Percentiles rank a stretch among this genome's conserved stretches.
phyloP scores from a whole-genome alignment of 2,797 vertebrate species.

The Monodelphis domestica region DNA sequence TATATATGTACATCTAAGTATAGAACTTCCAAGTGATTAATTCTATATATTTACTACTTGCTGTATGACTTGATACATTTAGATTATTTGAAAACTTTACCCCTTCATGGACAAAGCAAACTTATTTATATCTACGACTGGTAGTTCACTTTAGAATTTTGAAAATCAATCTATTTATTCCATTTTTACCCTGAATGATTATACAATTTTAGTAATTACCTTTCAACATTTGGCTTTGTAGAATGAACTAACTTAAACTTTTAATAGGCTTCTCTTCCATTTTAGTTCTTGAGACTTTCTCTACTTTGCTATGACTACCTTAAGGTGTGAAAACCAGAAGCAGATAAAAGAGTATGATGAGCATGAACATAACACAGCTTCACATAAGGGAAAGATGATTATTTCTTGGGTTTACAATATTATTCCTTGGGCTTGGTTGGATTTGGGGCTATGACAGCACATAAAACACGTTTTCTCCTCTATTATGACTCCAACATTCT shows the following conservation, averaged over 20 bases:
- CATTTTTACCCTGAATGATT: neutral
- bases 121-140: neutral
- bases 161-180: neutral
- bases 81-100: neutral
- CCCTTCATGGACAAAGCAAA: neutral
- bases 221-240: neutral
- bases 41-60: neutral
- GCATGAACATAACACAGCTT: neutral
- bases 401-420: neutral
- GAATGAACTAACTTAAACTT: neutral
- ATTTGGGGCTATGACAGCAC: constrained; percentile 1
- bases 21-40: neutral
- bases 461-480: neutral
- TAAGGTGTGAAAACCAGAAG: neutral
- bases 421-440: constrained; percentile 24
- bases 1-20: neutral
- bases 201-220: neutral
- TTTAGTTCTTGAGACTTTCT: neutral
- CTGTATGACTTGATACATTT: neutral
- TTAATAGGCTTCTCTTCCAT: neutral
- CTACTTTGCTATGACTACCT: neutral
- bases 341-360: constrained; percentile 6
- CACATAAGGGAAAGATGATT: neutral
- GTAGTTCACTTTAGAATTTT: neutral
- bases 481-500: neutral